Evolutionary conservation across 30 jellyfish, hydroid and myxozoan genomes (phyloP), one percentile per base, ranked within the genome.

Genomic region (Cassiopea andromeda): DNA sequence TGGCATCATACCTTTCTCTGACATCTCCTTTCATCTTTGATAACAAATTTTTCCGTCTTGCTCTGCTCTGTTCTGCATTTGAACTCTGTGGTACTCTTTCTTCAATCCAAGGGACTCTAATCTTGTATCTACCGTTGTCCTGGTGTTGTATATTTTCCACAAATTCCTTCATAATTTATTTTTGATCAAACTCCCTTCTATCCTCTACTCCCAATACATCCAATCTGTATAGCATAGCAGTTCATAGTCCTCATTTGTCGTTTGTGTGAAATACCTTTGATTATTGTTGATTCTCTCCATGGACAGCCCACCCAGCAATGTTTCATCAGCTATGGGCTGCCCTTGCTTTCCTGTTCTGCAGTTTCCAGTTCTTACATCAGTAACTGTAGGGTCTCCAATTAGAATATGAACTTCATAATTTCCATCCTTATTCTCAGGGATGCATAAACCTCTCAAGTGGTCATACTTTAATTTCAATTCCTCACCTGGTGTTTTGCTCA

Each of bases 221-320:
- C 46, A 75, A 48, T 48, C 82, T 69, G 1, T 85, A 75, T 5
- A 85, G 59, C 72, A 73, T 5, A 85, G 59, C 72, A 73, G 18
- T 66, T 85, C 88, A 76, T 85, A 85, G 0, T 85, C 89, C 60
- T 75, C 81, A 48, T 66, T 85, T 44, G 89, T 85, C 12, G 89
- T 85, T 50, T 87, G 94, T 9, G 94, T 87, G 72, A 73, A 85
- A 76, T 47, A 85, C n/a, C 71, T 87, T 48, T 58, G 83, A 48
- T 87, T 78, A 7, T 3, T 45, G 10, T 77, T 58, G 3, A 18
- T 43, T n/a, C 79, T 60, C 80, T 45, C 93, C 88, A 85, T 85
- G 93, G 4, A 85, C 87, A 7, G 93, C 77, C 93, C 93, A 75
- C 71, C 93, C 93, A 73, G 60, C 14, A 85, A 58, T 85, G 93